Base-by-base conservation (phyloP, 2,888 invertebrate genomes). In the Phengaris alcon region DNA sequence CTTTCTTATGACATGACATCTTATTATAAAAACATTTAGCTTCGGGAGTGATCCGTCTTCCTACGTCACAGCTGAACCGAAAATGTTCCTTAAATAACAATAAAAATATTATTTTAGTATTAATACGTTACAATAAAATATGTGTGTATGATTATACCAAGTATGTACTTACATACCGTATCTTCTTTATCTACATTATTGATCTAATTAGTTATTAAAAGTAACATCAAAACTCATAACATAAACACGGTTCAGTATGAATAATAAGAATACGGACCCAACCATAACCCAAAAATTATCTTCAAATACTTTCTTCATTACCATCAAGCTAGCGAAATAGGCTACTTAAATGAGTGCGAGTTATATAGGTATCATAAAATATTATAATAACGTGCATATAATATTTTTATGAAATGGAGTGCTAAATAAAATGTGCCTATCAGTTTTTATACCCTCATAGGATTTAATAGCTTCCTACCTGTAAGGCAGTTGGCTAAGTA, bases 11-110 rank as follows among this genome's bases (percentile, higher is more conserved):
- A 64, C 64, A 64, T 64, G 64, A 64, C 64, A 44, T 64, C 35
- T 64, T 64, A 64, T 64, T 44, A 64, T 64, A 64, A 64, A 64
- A 64, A 44, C 64, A 64, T 64, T 64, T 64, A 64, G 64, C 59
- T 64, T 9, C 35, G 64, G 35, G 64, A 64, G 12, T 44, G 35
- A 64, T 44, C 12, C 35, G 35, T 64, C 64, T 64, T 64, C 35
- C 35, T 64, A 13, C 12, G 35, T 44, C 64, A 44, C 13, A 6
- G 35, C 35, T 12, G 35, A 44, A 12, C 10, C 12, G 10, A 44
- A 64, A 6, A 44, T 44, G 0, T 44, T 9, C 10, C 10, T 35
- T 9, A 12, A 64, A 35, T 35, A 35, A 48, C 48, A 8, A 48
- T 48, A 48, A 6, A 22, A 48, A 48, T 48, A 48, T 48, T 7